A percentile compares a stretch with the other conserved stretches of the same genome.
These are phyloP conservation scores for Apodemus agrarius DNA, from an alignment of 2,797 vertebrate genomes.

Conservation along the genomic window DNA sequence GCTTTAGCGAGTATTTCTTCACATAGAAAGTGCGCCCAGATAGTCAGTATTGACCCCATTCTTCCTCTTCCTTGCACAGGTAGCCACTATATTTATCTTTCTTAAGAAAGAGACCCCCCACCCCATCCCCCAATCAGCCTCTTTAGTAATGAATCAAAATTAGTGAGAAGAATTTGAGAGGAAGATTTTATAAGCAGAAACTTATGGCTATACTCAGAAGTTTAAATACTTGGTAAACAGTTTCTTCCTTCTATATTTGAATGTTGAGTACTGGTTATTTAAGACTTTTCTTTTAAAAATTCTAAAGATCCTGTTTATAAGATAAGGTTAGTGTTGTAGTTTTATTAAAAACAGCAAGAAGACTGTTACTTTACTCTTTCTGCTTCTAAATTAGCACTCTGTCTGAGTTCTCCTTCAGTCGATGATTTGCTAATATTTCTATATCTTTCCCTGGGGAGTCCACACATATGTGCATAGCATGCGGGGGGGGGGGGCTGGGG, in stretches of 20 bases:
- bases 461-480: not conserved
- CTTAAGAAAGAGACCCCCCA: not conserved
- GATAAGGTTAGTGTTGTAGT: not conserved
- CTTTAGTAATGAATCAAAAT: slow-evolving; percentile 64
- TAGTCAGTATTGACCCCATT: not conserved
- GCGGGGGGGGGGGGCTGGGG: too few species aligned
- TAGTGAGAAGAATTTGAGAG: slow-evolving; percentile 22
- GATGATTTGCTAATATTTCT: not conserved
- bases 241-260: slow-evolving; percentile 43
- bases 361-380: not conserved
- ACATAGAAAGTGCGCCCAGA: not conserved
- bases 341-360: slow-evolving; percentile 13
- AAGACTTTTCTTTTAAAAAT: slow-evolving; percentile 54
- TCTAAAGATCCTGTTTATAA: not conserved
- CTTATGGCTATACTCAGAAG: not conserved
- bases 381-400: not conserved
- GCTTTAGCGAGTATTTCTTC: slow-evolving; percentile 44
- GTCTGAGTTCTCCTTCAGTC: not conserved
- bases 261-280: slow-evolving; percentile 26
- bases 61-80: not conserved
- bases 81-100: slow-evolving; percentile 3
- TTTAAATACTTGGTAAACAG: slow-evolving; percentile 51
- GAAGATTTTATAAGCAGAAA: slow-evolving; percentile 18
- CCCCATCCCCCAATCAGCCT: slow-evolving; percentile 12
- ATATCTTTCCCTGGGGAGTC: not conserved